Evolutionary conservation across 2,888 invertebrate genomes (phyloP).

Genomic region (Trissoscelio sp.): DNA sequence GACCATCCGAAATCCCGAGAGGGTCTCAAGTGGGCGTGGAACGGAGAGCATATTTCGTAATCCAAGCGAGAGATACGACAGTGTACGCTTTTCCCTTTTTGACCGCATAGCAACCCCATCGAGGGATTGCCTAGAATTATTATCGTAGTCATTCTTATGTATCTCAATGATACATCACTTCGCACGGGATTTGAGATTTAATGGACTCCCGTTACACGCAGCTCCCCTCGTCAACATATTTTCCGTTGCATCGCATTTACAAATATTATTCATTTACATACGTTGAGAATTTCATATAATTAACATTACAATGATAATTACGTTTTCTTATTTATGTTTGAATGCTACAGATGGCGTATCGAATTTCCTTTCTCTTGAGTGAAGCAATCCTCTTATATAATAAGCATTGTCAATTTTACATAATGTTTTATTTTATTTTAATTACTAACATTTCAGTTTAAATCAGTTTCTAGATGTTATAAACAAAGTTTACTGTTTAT

Average conservation of each 20-base stretch:
- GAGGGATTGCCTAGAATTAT: slow-evolving; percentile 77
- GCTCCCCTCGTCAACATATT: slow-evolving; percentile 54
- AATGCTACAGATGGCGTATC: too few relatives aligned
- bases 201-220: slow-evolving; percentile 77
- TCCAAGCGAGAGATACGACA: slow-evolving; percentile 78
- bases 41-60: slow-evolving; percentile 82
- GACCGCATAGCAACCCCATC: slow-evolving; percentile 75
- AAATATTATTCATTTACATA: too few relatives aligned
- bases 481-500: too few relatives aligned
- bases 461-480: too few relatives aligned
- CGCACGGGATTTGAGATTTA: slow-evolving; percentile 83
- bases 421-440: too few relatives aligned
- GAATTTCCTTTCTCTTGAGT: too few relatives aligned
- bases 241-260: slow-evolving; percentile 46
- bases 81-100: slow-evolving; percentile 70
- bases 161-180: slow-evolving; percentile 82
- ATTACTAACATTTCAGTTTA: too few relatives aligned
- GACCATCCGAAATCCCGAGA: slow-evolving; percentile 67
- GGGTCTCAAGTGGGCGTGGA: slow-evolving; percentile 78
- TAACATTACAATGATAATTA: too few relatives aligned
- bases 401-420: too few relatives aligned
- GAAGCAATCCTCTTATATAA: too few relatives aligned
- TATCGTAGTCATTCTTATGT: slow-evolving; percentile 78
- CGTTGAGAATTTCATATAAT: too few relatives aligned
- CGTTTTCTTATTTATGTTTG: too few relatives aligned